Evolutionary conservation across 1,140 invertebrate species (phyloP).

Genomic region (Cherax destructor): DNA sequence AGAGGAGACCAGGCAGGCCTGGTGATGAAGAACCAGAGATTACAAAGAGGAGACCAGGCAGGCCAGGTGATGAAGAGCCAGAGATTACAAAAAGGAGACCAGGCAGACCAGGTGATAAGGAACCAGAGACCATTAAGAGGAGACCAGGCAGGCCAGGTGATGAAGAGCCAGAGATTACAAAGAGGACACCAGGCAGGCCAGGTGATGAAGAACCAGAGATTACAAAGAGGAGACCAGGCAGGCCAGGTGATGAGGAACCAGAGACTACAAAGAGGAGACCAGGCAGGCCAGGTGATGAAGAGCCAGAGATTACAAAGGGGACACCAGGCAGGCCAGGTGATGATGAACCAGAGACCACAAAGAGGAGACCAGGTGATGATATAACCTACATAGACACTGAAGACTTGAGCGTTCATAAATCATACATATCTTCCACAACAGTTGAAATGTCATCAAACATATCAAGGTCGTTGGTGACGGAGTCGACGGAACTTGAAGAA

Average conservation of each 20-base stretch:
- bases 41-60: conserved; percentile 7
- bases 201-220: conserved; percentile 4
- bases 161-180: background rate
- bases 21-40: conserved; percentile 6
- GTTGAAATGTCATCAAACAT: too few relatives aligned
- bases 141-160: conserved; percentile 34
- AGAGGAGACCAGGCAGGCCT: conserved; percentile 3
- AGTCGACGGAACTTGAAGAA: too few relatives aligned
- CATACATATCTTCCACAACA: too few relatives aligned
- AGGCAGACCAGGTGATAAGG: conserved; percentile 26
- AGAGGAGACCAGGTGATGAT: conserved; percentile 17
- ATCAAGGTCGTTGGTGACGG: too few relatives aligned
- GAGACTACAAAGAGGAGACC: background rate
- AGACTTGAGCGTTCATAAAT: too few relatives aligned
- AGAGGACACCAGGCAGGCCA: conserved; percentile 9
- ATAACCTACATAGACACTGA: too few relatives aligned
- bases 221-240: background rate
- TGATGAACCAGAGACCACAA: conserved; percentile 6
- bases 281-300: background rate
- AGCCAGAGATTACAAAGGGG: background rate
- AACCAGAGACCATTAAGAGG: conserved; percentile 6
- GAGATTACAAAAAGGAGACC: conserved; percentile 1
- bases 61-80: conserved; percentile 22
- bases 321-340: conserved; percentile 18
- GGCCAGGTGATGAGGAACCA: conserved; percentile 5